phyloP scores from a whole-genome alignment of 2,113 vertebrate species.

The Procavia capensis region DNA sequence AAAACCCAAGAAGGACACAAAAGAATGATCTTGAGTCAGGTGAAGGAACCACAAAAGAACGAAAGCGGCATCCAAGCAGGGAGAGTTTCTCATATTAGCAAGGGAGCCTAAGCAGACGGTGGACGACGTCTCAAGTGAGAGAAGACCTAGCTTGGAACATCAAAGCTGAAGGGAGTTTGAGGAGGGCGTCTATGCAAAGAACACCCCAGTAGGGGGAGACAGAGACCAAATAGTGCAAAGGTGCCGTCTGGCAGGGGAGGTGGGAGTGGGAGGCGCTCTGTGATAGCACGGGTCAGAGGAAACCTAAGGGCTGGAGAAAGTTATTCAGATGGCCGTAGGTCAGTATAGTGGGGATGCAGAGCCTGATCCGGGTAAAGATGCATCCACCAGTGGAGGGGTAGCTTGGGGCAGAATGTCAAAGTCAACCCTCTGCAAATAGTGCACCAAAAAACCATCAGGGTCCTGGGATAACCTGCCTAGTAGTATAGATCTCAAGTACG shows the following conservation, averaged over 20 bases:
- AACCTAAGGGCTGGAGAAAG: not conserved
- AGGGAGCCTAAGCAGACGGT: not conserved
- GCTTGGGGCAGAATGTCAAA: not conserved
- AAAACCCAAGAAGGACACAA: too few species aligned
- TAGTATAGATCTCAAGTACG: not conserved
- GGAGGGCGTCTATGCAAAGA: not conserved
- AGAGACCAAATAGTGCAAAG: not conserved
- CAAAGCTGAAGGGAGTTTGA: not conserved
- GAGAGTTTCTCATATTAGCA: not conserved
- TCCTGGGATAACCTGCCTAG: not conserved
- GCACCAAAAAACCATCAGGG: not conserved
- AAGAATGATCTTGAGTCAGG: not conserved
- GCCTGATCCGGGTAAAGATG: too few species aligned
- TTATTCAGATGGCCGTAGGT: not conserved
- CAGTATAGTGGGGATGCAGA: not conserved
- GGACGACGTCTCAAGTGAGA: not conserved
- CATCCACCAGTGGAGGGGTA: not conserved
- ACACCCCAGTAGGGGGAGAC: not conserved
- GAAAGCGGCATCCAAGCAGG: not conserved
- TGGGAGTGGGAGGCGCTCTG: too few species aligned
- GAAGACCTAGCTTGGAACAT: not conserved
- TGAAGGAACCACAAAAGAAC: not conserved
- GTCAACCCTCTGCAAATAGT: not conserved
- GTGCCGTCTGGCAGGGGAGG: not conserved
- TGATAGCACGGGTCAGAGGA: not conserved